Percentiles rank a stretch among this genome's conserved stretches.
Evolutionary conservation across 2,797 vertebrate genomes (phyloP).

Genomic region (Enteromius unitaeniatus): DNA sequence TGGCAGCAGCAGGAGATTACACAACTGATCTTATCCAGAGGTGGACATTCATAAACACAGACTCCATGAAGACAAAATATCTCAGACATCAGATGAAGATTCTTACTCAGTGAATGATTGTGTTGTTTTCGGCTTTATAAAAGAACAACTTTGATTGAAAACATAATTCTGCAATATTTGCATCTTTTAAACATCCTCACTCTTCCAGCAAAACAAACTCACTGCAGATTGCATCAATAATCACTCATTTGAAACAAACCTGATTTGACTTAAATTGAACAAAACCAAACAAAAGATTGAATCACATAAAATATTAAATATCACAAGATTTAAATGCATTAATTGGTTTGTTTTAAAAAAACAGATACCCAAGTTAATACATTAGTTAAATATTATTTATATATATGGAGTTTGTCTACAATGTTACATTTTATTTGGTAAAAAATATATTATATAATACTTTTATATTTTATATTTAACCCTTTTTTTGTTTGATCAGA

Average conservation of each 20-base stretch:
- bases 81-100: too few relatives aligned
- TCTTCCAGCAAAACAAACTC: background rate
- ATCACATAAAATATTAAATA: background rate
- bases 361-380: background rate
- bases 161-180: background rate
- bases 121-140: background rate
- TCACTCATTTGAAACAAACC: background rate
- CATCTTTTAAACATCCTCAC: background rate
- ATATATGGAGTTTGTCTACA: background rate
- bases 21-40: background rate
- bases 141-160: background rate
- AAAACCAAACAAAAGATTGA: background rate
- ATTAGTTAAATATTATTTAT: background rate
- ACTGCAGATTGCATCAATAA: background rate
- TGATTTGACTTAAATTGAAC: background rate
- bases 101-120: background rate
- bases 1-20: background rate
- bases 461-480: too few relatives aligned
- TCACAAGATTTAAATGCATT: background rate
- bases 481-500: too few relatives aligned
- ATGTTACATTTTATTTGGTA: background rate
- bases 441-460: too few relatives aligned
- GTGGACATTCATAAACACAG: background rate
- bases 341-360: background rate
- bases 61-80: background rate